Conservation (phyloP, 2,888 invertebrate species). For the Cyaniris semiargus region DNA sequence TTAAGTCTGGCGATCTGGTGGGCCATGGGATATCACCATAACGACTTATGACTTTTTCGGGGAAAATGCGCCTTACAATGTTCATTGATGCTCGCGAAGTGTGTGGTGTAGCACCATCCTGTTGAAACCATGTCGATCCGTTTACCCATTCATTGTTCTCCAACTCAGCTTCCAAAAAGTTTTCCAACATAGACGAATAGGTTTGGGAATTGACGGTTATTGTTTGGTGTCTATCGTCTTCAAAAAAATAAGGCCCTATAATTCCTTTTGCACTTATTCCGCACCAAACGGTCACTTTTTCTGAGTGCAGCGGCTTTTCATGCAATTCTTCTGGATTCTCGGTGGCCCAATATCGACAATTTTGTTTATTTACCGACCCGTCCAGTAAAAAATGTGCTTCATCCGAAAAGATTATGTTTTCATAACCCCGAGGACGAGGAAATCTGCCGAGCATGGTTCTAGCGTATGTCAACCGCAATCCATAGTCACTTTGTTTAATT, state of each 20-base stretch:
- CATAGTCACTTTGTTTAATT: neutral
- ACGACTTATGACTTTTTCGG: neutral
- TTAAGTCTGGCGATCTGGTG: neutral
- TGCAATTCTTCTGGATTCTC: neutral
- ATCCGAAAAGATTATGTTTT: neutral
- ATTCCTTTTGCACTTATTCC: too few relatives aligned
- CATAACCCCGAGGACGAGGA: neutral
- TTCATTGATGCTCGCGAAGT: neutral
- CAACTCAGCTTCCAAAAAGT: neutral
- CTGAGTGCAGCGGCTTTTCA: too few relatives aligned
- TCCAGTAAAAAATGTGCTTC: neutral
- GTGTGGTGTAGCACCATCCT: neutral
- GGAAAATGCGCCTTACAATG: neutral
- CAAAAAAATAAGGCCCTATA: neutral
- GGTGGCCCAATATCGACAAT: neutral
- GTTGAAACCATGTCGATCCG: neutral
- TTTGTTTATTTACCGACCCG: neutral
- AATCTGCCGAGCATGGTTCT: neutral
- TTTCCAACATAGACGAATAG: neutral
- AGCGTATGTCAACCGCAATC: neutral
- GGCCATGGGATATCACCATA: too few relatives aligned
- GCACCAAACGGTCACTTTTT: too few relatives aligned
- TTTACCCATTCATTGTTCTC: too few relatives aligned
- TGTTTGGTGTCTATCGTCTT: neutral
- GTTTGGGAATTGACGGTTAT: too few relatives aligned